Base-by-base conservation (phyloP, 2,797 vertebrate species). In the Halcyon badia region DNA sequence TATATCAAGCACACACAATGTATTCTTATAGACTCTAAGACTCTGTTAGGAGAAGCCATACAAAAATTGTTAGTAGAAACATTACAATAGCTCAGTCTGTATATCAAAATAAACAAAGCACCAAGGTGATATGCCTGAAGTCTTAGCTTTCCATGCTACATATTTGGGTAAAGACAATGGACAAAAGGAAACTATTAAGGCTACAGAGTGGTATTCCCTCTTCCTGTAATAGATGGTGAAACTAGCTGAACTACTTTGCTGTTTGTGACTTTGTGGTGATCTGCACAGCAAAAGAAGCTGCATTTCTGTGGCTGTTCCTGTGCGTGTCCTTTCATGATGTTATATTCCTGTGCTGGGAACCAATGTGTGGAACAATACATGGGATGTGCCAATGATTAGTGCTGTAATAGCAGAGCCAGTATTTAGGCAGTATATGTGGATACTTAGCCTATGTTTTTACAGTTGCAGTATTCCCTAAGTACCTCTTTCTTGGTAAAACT, bases 161-260 rank as follows among this genome's bases (percentile, higher is more conserved):
- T 66, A 31, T 56, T 25, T 69, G 21, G 37, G 7, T 76, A 69
- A 75, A 78, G 89, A 66, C 0, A 0, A 26, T 4, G 5, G 10
- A 48, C 19, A 33, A 56, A n/a, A 73, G 21, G 48, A 87, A 30
- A 31, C 4, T 6, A 7, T 19, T 18, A 41, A 87, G 13, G 2
- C 14, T 33, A 41, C 8, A 42, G 16, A 30, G 18, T 6, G 3
- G 19, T 17, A 31, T 87, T 89, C 9, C 6, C 11, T 83, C 30
- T 24, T 33, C 21, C 37, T 64, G 5, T 65, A 49, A 17, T 6
- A 14, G 14, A 8, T 48, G 12, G 18, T 10, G 10, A 54, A 41
- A n/a, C 8, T 37, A 5, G 5, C 48, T 26, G 41, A 16, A 42
- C 82, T 84, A 33, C 16, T 81, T 46, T 65, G 48, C 10, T 10